Evolutionary conservation across 2,113 vertebrate species (phyloP).

Genomic region (Onychorhynchus coronatus): DNA sequence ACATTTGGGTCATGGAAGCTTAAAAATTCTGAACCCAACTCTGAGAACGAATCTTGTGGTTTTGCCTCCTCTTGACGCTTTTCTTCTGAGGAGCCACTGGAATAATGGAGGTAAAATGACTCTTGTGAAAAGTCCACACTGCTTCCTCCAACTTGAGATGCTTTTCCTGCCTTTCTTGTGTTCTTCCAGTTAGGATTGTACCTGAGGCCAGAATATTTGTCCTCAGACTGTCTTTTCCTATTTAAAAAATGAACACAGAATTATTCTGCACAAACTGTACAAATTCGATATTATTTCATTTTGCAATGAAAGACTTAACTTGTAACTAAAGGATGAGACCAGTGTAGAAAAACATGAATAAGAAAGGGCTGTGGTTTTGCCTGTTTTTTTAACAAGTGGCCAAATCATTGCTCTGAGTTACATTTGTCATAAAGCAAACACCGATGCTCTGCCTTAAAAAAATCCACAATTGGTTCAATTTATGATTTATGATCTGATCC

Average conservation of each 20-base stretch:
- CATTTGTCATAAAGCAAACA: not conserved
- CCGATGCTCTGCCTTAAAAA: not conserved
- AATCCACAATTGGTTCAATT: not conserved
- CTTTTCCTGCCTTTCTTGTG: not conserved
- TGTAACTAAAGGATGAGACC: not conserved
- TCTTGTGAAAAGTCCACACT: not conserved
- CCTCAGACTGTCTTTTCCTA: constrained; percentile 23
- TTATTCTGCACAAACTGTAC: not conserved
- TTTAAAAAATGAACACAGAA: not conserved
- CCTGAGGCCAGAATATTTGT: constrained; percentile 72
- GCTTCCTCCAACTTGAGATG: not conserved
- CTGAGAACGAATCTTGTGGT: not conserved
- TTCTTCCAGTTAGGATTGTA: constrained; percentile 81
- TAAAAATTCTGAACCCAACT: not conserved
- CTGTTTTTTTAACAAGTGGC: not conserved
- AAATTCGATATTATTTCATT: not conserved
- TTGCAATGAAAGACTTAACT: not conserved
- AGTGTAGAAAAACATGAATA: not conserved
- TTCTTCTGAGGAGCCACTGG: not conserved
- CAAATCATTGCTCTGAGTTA: not conserved
- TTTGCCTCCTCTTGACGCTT: not conserved
- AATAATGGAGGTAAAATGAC: constrained; percentile 43
- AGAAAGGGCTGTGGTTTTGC: not conserved
- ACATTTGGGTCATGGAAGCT: not conserved
- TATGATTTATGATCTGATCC: not conserved